phyloP scores from a whole-genome alignment of 2,797 vertebrate species.

The Rhynchotus rufescens region DNA sequence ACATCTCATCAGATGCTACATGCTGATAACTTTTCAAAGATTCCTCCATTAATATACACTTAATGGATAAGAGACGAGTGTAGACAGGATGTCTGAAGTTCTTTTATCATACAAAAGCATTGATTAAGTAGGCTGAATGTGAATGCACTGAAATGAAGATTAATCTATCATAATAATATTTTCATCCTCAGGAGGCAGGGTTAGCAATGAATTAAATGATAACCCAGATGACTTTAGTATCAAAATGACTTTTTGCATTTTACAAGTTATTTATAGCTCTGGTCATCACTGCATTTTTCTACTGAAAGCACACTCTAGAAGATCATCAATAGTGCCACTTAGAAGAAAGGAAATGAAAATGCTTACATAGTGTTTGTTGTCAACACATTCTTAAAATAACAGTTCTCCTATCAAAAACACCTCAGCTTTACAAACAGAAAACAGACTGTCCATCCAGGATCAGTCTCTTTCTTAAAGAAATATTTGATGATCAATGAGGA shows the following conservation, averaged over 20 bases:
- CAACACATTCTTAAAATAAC: background rate
- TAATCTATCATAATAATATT: slow-evolving; percentile 45
- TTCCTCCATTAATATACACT: background rate
- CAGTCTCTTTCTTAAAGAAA: background rate
- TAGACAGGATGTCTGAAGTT: slow-evolving; percentile 42
- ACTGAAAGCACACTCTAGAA: background rate
- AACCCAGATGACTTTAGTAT: background rate
- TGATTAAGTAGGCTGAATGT: slow-evolving; percentile 45
- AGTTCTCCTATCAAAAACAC: background rate
- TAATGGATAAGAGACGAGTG: slow-evolving; percentile 23
- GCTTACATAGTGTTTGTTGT: background rate
- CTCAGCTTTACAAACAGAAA: background rate
- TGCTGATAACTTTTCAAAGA: slow-evolving; percentile 43
- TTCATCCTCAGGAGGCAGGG: slow-evolving; percentile 9
- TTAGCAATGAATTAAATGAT: slow-evolving; percentile 31
- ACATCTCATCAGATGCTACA: background rate
- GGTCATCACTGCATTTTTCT: background rate
- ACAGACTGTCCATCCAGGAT: background rate
- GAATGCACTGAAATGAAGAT: slow-evolving; percentile 42
- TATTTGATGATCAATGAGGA: background rate
- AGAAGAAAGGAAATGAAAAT: background rate
- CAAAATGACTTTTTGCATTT: background rate
- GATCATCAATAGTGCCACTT: background rate
- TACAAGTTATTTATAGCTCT: slow-evolving; percentile 12
- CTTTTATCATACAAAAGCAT: slow-evolving; percentile 36